Percentiles rank a stretch among this genome's conserved stretches.
phyloP scores from a whole-genome alignment of 2,888 invertebrate genomes.

The Hemistola chrysoprasaria region DNA sequence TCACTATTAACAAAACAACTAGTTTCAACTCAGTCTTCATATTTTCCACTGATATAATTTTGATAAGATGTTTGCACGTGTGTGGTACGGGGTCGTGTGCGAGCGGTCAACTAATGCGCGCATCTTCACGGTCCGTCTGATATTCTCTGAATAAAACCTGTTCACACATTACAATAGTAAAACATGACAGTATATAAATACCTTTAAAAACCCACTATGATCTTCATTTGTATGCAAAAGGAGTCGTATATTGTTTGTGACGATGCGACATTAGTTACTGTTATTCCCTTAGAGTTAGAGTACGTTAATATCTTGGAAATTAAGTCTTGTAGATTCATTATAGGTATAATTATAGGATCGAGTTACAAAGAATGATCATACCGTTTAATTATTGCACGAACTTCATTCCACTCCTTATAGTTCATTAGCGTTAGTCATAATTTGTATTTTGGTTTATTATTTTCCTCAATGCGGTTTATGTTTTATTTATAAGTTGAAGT shows the following conservation, averaged over 20 bases:
- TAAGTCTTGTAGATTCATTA: too few species aligned
- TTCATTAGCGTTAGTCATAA: too few species aligned
- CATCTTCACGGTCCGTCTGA: conserved; percentile 35
- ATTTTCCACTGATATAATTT: conserved; percentile 6
- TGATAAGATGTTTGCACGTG: conserved; percentile 3
- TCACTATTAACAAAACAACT: conserved; percentile 33
- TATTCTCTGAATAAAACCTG: conserved; percentile 39
- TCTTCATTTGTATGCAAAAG: conserved; percentile 13
- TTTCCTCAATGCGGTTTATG: too few species aligned
- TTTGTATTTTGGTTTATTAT: too few species aligned
- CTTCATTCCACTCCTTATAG: too few species aligned
- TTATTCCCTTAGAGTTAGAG: too few species aligned
- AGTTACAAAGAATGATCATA: too few species aligned
- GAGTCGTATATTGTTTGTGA: conserved; percentile 10
- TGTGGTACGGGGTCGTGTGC: conserved; percentile 23
- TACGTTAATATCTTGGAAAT: too few species aligned
- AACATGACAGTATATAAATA: background rate
- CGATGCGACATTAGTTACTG: too few species aligned
- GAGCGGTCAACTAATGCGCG: conserved; percentile 42
- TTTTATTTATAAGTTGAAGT: too few species aligned
- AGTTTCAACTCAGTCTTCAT: conserved; percentile 30
- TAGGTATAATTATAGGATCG: too few species aligned
- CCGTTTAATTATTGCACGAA: too few species aligned
- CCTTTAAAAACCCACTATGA: conserved; percentile 10
- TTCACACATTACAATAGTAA: conserved; percentile 22